Evolutionary conservation across 2,888 invertebrate species (phyloP), one percentile per base, ranked within the genome.

Genomic region (Caenorhabditis uteleia): DNA sequence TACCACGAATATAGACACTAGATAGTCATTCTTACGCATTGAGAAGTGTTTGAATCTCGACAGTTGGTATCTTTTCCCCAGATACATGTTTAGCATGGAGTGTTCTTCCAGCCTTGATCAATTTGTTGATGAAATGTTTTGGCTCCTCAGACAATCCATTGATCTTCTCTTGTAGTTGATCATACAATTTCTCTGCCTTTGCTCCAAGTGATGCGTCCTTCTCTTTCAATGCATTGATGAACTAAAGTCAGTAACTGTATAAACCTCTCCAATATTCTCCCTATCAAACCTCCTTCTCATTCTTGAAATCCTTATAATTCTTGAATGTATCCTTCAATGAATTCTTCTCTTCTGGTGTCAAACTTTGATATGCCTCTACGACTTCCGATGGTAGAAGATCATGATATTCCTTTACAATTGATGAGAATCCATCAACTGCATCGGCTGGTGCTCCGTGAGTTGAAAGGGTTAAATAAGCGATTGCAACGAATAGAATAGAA

Each of bases 121-220:
- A 25, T 27, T 45, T 51, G 6, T 58, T 18, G 7, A 58, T 34
- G 25, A 68, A 68, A 8, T 33, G 33, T 27, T 59, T 62, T 43
- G 68, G 62, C 40, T 62, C 45, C 3, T 39, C 47, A 40, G 44
- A 40, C 44, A 68, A 31, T 38, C 36, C 48, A 6, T 59, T 33
- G 20, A 68, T 38, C 44, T 62, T 68, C 43, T 43, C 44, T 26
- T 59, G 46, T 31, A 62, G 21, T 25, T 47, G 40, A 3, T 18
- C 48, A 40, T 62, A 56, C 16, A 68, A 44, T 40, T 58, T 54
- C 43, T 68, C 67, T 14, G 57, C 67, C 25, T 59, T 57, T 14
- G 27, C 67, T 46, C 67, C 67, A 21, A 68, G 58, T 33, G 34
- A 43, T 25, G 68, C 62, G n/a, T 61, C 58, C 29, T 54, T 55